These are phyloP conservation scores for Troides helena DNA, from an alignment of 2,888 invertebrate species.

Conservation along the genomic window DNA sequence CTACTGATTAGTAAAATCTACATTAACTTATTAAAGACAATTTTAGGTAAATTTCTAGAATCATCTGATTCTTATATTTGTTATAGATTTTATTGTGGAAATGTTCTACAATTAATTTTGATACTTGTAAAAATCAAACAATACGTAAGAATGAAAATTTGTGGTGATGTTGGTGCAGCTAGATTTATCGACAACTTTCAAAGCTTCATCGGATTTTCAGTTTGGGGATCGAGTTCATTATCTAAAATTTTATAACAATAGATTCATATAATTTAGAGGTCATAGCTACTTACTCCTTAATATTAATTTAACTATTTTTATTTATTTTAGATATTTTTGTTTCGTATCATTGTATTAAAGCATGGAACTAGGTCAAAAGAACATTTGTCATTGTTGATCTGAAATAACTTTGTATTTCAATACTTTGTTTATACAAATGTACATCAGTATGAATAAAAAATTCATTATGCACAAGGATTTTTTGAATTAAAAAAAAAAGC, in stretches of 20 bases:
- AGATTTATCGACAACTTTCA: too few relatives aligned
- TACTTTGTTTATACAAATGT: conserved; percentile 65
- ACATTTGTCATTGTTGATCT: conserved; percentile 20
- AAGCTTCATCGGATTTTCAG: too few relatives aligned
- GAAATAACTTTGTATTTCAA: conserved; percentile 45
- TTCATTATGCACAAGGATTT: conserved; percentile 72
- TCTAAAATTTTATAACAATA: too few relatives aligned
- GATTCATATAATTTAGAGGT: too few relatives aligned
- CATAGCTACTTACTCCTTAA: too few relatives aligned
- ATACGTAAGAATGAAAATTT: background rate
- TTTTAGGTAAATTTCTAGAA: background rate
- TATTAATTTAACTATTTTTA: background rate
- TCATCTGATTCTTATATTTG: background rate
- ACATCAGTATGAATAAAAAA: conserved; percentile 60
- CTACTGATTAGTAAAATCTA: background rate
- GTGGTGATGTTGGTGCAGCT: background rate
- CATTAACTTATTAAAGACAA: background rate
- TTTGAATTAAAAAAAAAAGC: conserved; percentile 60
- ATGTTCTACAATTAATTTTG: background rate
- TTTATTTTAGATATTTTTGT: background rate
- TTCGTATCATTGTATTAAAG: background rate
- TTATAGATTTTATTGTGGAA: background rate
- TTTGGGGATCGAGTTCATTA: too few relatives aligned
- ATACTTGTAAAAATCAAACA: background rate
- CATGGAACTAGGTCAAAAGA: background rate